Base-by-base conservation (phyloP, 2,113 vertebrate genomes). In the Oncorhynchus gorbuscha region DNA sequence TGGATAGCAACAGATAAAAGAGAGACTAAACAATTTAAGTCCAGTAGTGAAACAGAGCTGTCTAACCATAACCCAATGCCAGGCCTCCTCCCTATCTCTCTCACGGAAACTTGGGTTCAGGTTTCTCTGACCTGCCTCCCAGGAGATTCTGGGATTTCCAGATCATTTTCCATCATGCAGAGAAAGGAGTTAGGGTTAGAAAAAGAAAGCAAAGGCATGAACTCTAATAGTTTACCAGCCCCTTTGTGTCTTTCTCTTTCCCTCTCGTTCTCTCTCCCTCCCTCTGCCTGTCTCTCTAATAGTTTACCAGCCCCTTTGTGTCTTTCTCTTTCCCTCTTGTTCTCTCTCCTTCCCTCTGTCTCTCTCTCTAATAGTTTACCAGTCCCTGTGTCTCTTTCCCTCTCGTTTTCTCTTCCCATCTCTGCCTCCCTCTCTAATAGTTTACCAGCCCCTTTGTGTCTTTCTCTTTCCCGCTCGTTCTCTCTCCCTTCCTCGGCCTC, bases 81-180 rank as follows among this genome's bases (percentile, higher is more conserved):
- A 76, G 32, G 26, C 82, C 30, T 70, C 76, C 18, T 65, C 72
- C 13, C 74, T 69, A 76, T 62, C n/a, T 39, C 32, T 49, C 18
- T 49, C 14, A 4, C 64, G 70, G 45, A 62, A 81, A 83, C 65
- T 71, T 78, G 70, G 69, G 80, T 78, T 77, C 39, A 26, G 59
- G 39, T 12, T 69, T 58, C 28, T 30, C 35, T 77, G 83, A 84
- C 74, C 68, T 3, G 76, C 74, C 81, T 88, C 85, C 75, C 83
- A 82, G 62, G 83, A 74, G 79, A 69, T 26, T 62, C 16, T 62
- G 20, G 59, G n/a, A 22, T n/a, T 62, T 22, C 59, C 18, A 62
- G n/a, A n/a, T n/a, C 55, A 62, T 70, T 82, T 85, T 83, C 77
- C 75, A 81, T 77, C 80, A 30, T 71, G 16, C 72, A 45, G 24